phyloP scores from a whole-genome alignment of 1,140 invertebrate species.

The Lepidurus packardi region DNA sequence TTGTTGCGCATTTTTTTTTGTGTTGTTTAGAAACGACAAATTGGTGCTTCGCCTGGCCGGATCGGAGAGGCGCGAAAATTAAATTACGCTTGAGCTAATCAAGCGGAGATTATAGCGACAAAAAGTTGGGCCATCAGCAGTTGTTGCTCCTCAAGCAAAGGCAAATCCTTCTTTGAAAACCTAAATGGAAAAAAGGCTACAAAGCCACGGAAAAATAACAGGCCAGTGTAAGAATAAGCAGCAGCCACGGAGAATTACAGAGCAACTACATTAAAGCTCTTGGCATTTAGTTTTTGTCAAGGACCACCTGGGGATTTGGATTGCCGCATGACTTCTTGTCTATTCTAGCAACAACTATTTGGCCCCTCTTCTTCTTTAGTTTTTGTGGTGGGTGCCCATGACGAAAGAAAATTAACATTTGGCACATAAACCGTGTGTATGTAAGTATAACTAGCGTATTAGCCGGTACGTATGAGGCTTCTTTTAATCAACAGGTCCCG shows the following conservation, averaged over 20 bases:
- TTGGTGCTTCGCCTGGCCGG: not conserved
- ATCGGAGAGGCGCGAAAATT: conserved; percentile 17
- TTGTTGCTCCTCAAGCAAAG: not conserved
- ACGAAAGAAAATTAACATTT: not conserved
- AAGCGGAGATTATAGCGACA: not conserved
- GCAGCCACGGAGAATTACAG: not conserved
- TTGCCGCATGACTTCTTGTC: not conserved
- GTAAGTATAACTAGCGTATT: not conserved
- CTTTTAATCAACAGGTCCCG: not conserved
- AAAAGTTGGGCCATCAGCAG: conserved; percentile 14
- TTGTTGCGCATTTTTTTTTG: not conserved
- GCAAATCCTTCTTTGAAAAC: not conserved
- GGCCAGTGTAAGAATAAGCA: not conserved
- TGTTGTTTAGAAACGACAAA: conserved; percentile 10
- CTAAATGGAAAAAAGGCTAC: not conserved
- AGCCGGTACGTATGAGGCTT: too few relatives aligned
- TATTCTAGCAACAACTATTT: not conserved
- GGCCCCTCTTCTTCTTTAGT: not conserved
- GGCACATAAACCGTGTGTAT: not conserved
- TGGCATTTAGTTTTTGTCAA: not conserved
- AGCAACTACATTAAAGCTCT: not conserved
- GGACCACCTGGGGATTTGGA: not conserved
- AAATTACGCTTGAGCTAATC: conserved; percentile 14
- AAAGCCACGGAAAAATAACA: not conserved
- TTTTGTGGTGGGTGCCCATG: not conserved